phyloP scores from a whole-genome alignment of 1,140 invertebrate species.

The Rhyacophila brunnea region DNA sequence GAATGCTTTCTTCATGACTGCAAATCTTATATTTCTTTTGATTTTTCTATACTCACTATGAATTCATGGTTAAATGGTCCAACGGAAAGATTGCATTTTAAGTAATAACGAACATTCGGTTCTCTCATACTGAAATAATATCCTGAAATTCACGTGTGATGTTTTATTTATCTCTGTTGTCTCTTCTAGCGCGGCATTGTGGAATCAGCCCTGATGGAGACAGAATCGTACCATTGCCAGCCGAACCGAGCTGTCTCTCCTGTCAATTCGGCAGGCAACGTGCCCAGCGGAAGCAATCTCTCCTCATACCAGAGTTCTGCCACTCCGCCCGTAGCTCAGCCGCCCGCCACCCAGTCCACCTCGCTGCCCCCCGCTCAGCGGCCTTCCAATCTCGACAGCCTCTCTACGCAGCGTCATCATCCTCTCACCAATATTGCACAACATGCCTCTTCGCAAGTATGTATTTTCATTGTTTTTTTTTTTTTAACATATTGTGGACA shows the following conservation, averaged over 20 bases:
- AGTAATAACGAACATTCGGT: too few species aligned
- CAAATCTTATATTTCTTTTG: too few species aligned
- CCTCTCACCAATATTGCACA: conserved; percentile 6
- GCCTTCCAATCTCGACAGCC: neutral
- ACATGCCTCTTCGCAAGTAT: conserved; percentile 20
- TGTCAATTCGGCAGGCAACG: neutral
- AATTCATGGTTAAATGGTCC: too few species aligned
- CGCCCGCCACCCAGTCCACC: neutral
- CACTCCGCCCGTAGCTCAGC: neutral
- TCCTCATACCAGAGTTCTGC: neutral
- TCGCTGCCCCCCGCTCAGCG: neutral
- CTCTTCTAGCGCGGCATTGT: neutral
- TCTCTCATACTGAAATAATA: too few species aligned
- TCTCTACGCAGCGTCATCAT: conserved; percentile 2
- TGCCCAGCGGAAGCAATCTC: neutral
- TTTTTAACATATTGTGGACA: too few species aligned
- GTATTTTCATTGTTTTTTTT: too few species aligned
- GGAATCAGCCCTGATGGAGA: conserved; percentile 13
- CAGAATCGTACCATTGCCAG: conserved; percentile 4
- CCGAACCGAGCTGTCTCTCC: conserved; percentile 8
- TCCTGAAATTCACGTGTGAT: too few species aligned
- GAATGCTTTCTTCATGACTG: too few species aligned
- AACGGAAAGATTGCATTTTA: too few species aligned
- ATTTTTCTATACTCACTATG: too few species aligned
- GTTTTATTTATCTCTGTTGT: neutral